Percentiles rank a stretch among this genome's conserved stretches.
Conservation (phyloP, 2,113 vertebrate species). For the Accipiter virgatus region DNA sequence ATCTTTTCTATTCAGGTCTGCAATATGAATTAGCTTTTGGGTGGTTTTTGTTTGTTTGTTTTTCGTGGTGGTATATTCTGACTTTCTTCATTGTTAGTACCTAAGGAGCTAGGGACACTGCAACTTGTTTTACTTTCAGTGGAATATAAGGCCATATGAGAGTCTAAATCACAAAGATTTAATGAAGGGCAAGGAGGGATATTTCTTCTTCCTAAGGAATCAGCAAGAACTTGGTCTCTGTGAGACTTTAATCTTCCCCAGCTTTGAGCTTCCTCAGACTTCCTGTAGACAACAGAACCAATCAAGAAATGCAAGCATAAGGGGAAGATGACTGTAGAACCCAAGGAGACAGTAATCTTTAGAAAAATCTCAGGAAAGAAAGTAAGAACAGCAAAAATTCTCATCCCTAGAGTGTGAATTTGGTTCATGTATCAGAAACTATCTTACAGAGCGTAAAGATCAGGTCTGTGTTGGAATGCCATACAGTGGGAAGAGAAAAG, state of each 20-base stretch:
- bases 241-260: neutral
- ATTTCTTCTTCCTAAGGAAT: neutral
- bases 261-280: neutral
- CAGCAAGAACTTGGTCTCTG: neutral
- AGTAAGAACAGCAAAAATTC: neutral
- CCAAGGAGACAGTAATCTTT: neutral
- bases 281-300: neutral
- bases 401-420: neutral
- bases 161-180: neutral
- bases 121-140: neutral
- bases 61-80: neutral
- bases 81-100: neutral
- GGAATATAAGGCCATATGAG: neutral
- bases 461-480: neutral
- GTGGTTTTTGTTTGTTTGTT: neutral
- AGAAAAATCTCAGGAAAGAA: neutral
- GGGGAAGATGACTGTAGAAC: neutral
- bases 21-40: neutral
- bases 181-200: neutral
- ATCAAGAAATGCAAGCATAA: neutral
- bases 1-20: neutral
- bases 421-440: neutral
- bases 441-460: neutral
- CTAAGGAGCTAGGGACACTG: neutral
- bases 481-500: neutral